Evolutionary conservation across 2,888 invertebrate genomes (phyloP), one percentile per base, ranked within the genome.

Genomic region (Celastrina argiolus): DNA sequence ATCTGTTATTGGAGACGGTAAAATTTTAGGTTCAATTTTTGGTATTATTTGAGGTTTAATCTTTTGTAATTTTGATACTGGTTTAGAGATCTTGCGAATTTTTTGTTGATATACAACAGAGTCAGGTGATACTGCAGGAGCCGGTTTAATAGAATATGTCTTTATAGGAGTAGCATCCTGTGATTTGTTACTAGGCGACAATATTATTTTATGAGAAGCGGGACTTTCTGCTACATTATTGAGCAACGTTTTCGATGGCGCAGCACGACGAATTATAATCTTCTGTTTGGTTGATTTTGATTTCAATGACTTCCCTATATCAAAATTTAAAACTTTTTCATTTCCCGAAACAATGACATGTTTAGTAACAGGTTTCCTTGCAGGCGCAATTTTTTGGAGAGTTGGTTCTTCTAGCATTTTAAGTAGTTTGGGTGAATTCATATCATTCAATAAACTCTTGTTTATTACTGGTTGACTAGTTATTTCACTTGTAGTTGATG

Each of bases 321-420:
- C 88, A 67, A 89, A 87, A 74, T 91, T 92, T 36, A 92, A 78
- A 69, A 89, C 88, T 75, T 90, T 91, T 73, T 91, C 92, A 74
- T 85, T 91, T 1, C 82, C 81, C 1, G 84, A 76, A 59, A 84
- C 73, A 45, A 85, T 75, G 42, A 85, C 73, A 74, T 83, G 84
- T 73, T 88, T 89, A 26, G 81, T 69, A 12, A 82, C 72, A 22
- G 81, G 73, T 73, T 83, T 89, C 66, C 75, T 78, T 8, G 77
- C 28, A 12, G 68, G 18, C 34, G 74, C 36, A 42, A 81, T 71
- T 76, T 83, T 88, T 16, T 84, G 82, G 69, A 81, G 76, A 66
- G 78, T 78, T 0, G 91, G 88, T 71, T 92, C 92, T 73, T 93
- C 92, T 70, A 93, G 80, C 67, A 93, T 92, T 78, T 93, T 92